A percentile compares a stretch with the other conserved stretches of the same genome.
phyloP scores from a whole-genome alignment of 2,888 invertebrate genomes.

The Leptopterna dolabrata region DNA sequence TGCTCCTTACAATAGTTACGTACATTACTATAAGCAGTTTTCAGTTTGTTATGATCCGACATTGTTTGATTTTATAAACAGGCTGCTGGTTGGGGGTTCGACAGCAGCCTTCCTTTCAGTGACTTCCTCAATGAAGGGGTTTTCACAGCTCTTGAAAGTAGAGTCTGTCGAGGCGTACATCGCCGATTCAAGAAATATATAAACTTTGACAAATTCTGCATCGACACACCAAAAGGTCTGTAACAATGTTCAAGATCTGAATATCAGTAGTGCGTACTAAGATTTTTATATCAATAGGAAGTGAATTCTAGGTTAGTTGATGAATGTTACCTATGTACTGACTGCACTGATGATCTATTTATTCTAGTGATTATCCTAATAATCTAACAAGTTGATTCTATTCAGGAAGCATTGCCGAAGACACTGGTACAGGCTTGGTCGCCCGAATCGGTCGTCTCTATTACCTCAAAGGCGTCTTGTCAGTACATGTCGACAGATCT shows the following conservation, averaged over 20 bases:
- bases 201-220: slow-evolving; percentile 43
- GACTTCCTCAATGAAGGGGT: neutral
- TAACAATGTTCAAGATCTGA: too few relatives aligned
- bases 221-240: slow-evolving; percentile 25
- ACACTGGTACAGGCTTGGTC: slow-evolving; percentile 57
- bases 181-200: neutral
- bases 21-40: too few relatives aligned
- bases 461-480: slow-evolving; percentile 56
- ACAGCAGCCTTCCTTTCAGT: neutral
- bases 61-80: neutral
- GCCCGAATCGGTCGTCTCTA: neutral
- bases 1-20: too few relatives aligned
- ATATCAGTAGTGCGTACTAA: too few relatives aligned
- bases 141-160: neutral
- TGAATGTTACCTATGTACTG: too few relatives aligned
- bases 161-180: neutral
- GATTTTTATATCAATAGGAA: too few relatives aligned
- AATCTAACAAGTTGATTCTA: too few relatives aligned
- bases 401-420: neutral
- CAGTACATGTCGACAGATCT: neutral
- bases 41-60: too few relatives aligned
- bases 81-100: neutral
- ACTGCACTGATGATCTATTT: too few relatives aligned
- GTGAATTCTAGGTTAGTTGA: too few relatives aligned
- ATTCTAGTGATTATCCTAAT: too few relatives aligned